Evolutionary conservation across 2,888 invertebrate genomes (phyloP).

Genomic region (Oxyscelio sp.): DNA sequence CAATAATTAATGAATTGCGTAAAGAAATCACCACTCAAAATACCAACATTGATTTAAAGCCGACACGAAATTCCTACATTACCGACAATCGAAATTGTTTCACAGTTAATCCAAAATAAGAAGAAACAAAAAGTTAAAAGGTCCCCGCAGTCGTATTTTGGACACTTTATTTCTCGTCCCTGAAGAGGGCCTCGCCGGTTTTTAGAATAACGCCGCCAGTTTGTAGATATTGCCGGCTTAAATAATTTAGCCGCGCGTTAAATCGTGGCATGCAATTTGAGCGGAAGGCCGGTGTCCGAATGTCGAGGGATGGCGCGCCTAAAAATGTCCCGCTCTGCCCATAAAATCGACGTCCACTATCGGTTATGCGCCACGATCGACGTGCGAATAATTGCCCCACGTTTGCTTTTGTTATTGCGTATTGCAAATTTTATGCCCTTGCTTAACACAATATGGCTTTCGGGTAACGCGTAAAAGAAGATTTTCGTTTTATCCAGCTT

Average conservation of each 20-base stretch:
- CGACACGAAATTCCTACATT: background rate
- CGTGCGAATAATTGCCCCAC: constrained; percentile 14
- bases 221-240: constrained; percentile 55
- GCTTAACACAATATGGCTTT: too few relatives aligned
- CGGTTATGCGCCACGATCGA: constrained; percentile 33
- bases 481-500: background rate
- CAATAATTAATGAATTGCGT: too few relatives aligned
- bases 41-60: too few relatives aligned
- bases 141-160: constrained; percentile 47
- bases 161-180: constrained; percentile 41
- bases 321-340: constrained; percentile 55
- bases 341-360: constrained; percentile 64
- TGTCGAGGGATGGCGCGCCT: constrained; percentile 30
- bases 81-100: background rate
- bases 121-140: constrained; percentile 30
- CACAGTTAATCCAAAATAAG: background rate
- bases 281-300: constrained; percentile 52
- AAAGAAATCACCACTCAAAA: too few relatives aligned
- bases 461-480: background rate
- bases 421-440: constrained; percentile 22
- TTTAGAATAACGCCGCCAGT: constrained; percentile 47
- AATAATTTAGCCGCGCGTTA: constrained; percentile 66
- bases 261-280: constrained; percentile 65
- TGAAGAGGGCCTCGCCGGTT: constrained; percentile 31
- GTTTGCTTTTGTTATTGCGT: constrained; percentile 9